These are phyloP conservation scores for Crocodylus rhombifer DNA, from an alignment of 2,797 vertebrate species.

Conservation along the genomic window DNA sequence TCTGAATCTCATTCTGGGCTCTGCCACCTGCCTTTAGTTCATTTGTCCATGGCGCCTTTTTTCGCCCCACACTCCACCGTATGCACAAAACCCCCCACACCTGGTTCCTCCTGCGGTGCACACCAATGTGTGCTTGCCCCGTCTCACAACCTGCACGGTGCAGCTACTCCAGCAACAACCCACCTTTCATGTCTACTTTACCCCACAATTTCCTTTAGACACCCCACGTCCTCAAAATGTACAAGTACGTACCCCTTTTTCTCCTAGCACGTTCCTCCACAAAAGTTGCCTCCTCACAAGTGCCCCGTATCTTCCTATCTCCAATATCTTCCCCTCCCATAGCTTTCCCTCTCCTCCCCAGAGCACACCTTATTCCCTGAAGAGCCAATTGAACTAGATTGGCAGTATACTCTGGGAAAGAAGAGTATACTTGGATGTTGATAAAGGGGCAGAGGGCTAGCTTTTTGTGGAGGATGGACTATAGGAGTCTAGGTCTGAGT, in stretches of 20 bases:
- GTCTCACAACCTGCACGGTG: no score
- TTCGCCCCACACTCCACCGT: background rate
- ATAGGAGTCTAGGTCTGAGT: background rate
- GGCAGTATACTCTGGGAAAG: background rate
- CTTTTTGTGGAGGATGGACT: background rate
- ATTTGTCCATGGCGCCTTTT: background rate
- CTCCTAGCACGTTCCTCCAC: no score
- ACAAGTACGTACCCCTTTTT: background rate
- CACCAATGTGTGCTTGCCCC: no score
- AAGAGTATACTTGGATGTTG: background rate
- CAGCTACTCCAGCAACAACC: no score
- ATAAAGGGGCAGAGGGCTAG: background rate
- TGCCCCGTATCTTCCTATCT: background rate
- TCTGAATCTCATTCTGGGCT: background rate
- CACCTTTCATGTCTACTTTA: no score
- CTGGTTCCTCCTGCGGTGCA: no score
- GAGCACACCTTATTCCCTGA: background rate
- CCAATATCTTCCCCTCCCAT: no score
- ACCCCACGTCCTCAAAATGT: background rate
- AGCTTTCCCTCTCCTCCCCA: no score
- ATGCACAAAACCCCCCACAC: background rate
- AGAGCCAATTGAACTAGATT: no score
- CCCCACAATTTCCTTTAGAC: background rate
- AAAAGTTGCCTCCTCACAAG: background rate
- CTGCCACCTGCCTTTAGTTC: background rate